Percentiles rank a stretch among this genome's conserved stretches.
Evolutionary conservation across 2,113 vertebrate genomes (phyloP).

Genomic region (Climacteris rufus): DNA sequence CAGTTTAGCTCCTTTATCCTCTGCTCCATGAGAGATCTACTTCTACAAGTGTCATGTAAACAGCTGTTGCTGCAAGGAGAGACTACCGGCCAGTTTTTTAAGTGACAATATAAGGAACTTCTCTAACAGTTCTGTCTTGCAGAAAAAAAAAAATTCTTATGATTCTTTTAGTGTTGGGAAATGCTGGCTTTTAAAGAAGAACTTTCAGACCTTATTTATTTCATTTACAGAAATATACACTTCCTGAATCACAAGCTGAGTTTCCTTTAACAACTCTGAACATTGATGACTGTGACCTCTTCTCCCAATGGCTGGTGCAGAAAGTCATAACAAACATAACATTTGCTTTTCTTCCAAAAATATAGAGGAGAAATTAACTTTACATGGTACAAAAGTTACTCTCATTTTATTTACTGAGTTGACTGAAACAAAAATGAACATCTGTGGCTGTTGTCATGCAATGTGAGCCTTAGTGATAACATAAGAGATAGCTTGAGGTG

Average conservation of each 20-base stretch:
- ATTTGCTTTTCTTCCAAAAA: background rate
- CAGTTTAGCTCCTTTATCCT: background rate
- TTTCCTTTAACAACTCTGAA: background rate
- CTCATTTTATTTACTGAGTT: conserved; percentile 60
- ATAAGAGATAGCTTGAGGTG: background rate
- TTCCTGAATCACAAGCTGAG: background rate
- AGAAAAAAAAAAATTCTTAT: background rate
- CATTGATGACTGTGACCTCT: background rate
- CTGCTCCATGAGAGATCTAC: background rate
- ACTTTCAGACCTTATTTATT: background rate
- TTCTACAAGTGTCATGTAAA: background rate
- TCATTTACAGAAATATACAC: background rate
- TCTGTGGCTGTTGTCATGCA: background rate
- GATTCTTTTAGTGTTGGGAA: conserved; percentile 16
- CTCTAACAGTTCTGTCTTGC: background rate
- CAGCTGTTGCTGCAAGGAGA: background rate
- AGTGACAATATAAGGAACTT: background rate
- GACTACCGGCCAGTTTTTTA: background rate
- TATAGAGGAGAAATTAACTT: background rate
- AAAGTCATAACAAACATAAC: background rate
- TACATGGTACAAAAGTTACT: conserved; percentile 37
- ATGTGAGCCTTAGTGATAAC: background rate
- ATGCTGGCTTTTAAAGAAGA: background rate
- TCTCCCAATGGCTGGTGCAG: background rate
- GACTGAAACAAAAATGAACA: conserved; percentile 46